Evolutionary conservation across 2,888 invertebrate species (phyloP).

Genomic region (Cheilosia vernalis): DNA sequence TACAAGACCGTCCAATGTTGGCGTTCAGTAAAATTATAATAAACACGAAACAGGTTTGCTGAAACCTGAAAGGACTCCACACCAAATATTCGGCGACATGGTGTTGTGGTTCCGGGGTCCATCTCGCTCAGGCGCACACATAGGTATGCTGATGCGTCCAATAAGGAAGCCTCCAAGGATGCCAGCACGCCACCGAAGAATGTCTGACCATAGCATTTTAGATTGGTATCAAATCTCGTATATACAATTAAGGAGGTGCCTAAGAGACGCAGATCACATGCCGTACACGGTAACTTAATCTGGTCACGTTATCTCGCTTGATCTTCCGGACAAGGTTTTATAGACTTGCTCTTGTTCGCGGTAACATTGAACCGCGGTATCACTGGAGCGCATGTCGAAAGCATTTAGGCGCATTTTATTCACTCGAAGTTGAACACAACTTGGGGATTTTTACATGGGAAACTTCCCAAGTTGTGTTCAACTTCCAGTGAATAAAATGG

Average conservation of each 20-base stretch:
- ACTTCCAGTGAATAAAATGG: no score
- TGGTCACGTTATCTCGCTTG: slow-evolving; percentile 31
- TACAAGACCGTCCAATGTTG: neutral
- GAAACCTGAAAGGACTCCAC: slow-evolving; percentile 33
- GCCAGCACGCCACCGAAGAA: slow-evolving; percentile 4
- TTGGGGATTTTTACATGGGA: no score
- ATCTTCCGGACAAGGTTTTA: slow-evolving; percentile 48
- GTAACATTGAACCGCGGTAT: slow-evolving; percentile 7
- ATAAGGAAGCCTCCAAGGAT: slow-evolving; percentile 30
- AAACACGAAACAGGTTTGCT: slow-evolving; percentile 40
- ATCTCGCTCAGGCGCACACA: neutral
- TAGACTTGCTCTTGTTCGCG: slow-evolving; percentile 18
- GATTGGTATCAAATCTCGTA: slow-evolving; percentile 36
- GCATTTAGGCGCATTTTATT: no score
- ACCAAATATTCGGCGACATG: slow-evolving; percentile 16
- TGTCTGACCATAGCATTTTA: slow-evolving; percentile 13
- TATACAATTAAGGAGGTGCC: slow-evolving; percentile 12
- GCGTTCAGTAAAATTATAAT: slow-evolving; percentile 11
- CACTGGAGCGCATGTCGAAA: neutral
- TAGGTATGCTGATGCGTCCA: neutral
- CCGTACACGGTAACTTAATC: slow-evolving; percentile 36
- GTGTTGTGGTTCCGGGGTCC: slow-evolving; percentile 25
- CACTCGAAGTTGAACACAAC: no score
- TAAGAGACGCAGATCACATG: slow-evolving; percentile 9
- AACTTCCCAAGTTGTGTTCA: no score